phyloP scores from a whole-genome alignment of 2,888 invertebrate species.

The Ormyrus nitidulus region DNA sequence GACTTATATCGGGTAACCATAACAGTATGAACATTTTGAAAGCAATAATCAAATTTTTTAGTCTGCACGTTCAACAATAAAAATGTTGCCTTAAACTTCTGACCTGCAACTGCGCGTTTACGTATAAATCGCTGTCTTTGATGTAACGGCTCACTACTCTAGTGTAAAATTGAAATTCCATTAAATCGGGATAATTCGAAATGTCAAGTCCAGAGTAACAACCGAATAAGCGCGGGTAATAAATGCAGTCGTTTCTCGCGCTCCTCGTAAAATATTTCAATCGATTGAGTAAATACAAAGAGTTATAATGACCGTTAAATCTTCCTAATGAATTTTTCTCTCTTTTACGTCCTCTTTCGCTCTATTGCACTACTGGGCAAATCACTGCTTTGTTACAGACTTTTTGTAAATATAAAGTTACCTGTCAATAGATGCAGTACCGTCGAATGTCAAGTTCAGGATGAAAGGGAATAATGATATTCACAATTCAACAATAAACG shows the following conservation, averaged over 20 bases:
- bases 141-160: neutral
- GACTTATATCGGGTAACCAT: too few relatives aligned
- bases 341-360: too few relatives aligned
- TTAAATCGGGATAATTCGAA: neutral
- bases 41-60: too few relatives aligned
- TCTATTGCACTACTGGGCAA: too few relatives aligned
- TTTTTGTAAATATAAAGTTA: neutral
- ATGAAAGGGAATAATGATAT: too few relatives aligned
- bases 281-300: neutral
- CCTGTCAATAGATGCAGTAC: neutral
- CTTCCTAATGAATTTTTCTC: neutral
- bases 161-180: slow-evolving; percentile 20
- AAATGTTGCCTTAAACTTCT: neutral
- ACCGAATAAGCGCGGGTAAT: neutral
- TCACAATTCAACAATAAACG: too few relatives aligned
- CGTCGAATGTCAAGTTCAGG: slow-evolving; percentile 11
- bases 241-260: neutral
- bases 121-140: neutral
- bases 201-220: neutral
- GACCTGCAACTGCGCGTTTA: slow-evolving; percentile 14
- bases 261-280: neutral
- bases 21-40: too few relatives aligned
- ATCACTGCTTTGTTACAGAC: neutral
- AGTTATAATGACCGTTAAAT: neutral
- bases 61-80: too few relatives aligned